Conservation (phyloP, 2,797 vertebrate species). For the Erethizon dorsatum region DNA sequence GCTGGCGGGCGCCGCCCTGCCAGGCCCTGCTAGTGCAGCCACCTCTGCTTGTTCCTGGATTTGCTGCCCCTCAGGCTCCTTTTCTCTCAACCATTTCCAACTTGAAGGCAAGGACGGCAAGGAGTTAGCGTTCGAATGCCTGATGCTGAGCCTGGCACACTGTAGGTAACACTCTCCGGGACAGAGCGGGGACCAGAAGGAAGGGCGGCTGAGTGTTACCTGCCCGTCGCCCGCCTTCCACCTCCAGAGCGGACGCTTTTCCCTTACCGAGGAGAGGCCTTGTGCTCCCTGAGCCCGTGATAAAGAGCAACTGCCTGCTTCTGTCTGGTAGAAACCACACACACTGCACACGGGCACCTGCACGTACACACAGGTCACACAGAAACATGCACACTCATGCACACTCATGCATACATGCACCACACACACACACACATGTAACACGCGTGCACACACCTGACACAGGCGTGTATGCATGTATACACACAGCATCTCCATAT, state of each 20-base stretch:
- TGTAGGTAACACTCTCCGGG: accelerated
- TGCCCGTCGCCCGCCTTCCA: accelerated
- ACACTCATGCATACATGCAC: neutral
- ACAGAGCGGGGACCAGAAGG: neutral
- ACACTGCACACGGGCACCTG: neutral
- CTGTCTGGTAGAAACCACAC: neutral
- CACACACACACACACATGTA: neutral
- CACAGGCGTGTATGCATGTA: neutral
- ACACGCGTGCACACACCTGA: neutral
- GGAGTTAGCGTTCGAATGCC: too few relatives aligned
- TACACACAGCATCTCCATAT: neutral
- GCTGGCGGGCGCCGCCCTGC: accelerated
- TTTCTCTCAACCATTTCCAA: neutral
- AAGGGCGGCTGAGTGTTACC: accelerated
- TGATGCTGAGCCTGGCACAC: accelerated
- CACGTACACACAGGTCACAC: neutral
- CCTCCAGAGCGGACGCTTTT: neutral
- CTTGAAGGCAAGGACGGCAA: neutral
- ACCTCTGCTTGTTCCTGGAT: neutral
- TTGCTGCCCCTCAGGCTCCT: neutral
- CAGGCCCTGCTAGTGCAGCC: too few relatives aligned
- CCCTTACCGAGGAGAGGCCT: too few relatives aligned
- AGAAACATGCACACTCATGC: neutral
- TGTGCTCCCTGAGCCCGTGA: neutral
- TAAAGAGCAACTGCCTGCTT: accelerated